Base-by-base conservation (phyloP, 2,113 vertebrate genomes). In the Ameiurus melas region DNA sequence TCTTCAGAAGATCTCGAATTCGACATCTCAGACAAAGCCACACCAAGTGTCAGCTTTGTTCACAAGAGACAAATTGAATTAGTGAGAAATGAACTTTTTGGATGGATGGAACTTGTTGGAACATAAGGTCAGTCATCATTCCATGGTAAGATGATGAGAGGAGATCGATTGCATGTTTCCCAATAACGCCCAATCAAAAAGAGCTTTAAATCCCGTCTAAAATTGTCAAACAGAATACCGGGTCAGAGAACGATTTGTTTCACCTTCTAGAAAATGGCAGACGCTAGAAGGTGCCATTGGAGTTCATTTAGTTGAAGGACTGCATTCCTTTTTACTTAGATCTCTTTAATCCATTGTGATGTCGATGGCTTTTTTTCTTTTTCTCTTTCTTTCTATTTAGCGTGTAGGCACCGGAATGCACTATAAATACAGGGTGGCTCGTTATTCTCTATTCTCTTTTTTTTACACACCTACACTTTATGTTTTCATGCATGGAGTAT, bases 381-480 rank as follows among this genome's bases (percentile, higher is more conserved):
- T 36, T 36, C 36, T 36, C 36, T 36, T 9, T 79, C 43, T 47
- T 55, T 27, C 43, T 79, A 7, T 55, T 16, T 25, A 64, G 6
- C 20, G 8, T 47, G 25, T 20, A 19, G 36, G 33, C 39, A 43
- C 5, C 16, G 27, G 58, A 84, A 30, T 7, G 8, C 60, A n/a
- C 27, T 39, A 64, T 66, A 66, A 66, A 16, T 17, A 57, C 47
- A 55, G 66, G 39, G 39, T 43, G 20, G 39, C 36, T 6, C 68
- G 13, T 75, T 75, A 62, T 85, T 36, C 30, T 73, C 17, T 85
- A 8, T n/a, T n/a, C n/a, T n/a, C 20, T 16, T 85, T 53, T 58
- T 85, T 3, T 33, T 33, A 20, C 81, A 83, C 36, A 83, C 58
- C 81, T 47, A 68, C 55, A 62, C 86, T 9, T 88, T 39, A 53